These are phyloP conservation scores for Pyrgus malvae DNA, from an alignment of 2,888 invertebrate species.

Conservation along the genomic window DNA sequence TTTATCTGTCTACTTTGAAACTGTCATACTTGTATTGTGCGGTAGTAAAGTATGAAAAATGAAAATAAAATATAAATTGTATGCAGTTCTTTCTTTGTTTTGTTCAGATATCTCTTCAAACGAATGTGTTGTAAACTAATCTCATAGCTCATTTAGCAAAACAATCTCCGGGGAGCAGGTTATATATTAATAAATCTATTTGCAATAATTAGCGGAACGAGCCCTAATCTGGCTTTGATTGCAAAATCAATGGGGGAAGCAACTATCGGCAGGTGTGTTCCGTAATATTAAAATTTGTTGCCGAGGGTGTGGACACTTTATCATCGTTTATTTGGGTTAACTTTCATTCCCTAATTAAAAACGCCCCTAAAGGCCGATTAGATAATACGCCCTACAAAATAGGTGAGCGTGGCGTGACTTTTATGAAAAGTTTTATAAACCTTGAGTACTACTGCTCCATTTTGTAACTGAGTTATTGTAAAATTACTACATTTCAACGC, in stretches of 20 bases:
- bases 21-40: slow-evolving; percentile 2
- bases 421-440: slow-evolving; percentile 9
- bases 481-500: background rate
- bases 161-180: slow-evolving; percentile 21
- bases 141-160: slow-evolving; percentile 3
- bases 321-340: slow-evolving; percentile 54
- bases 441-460: background rate
- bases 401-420: slow-evolving; percentile 15
- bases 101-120: too few species aligned
- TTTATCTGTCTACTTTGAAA: slow-evolving; percentile 20
- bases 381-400: slow-evolving; percentile 12
- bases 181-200: slow-evolving; percentile 58
- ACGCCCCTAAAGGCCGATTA: slow-evolving; percentile 37
- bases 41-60: background rate
- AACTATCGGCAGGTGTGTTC: slow-evolving; percentile 64
- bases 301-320: slow-evolving; percentile 53
- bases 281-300: slow-evolving; percentile 65
- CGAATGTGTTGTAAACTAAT: slow-evolving; percentile 4
- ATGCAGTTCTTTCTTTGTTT: too few species aligned
- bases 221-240: slow-evolving; percentile 71
- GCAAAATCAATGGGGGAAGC: slow-evolving; percentile 69
- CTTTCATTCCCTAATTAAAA: slow-evolving; percentile 47
- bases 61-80: background rate
- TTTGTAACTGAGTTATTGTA: background rate
- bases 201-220: slow-evolving; percentile 45